phyloP scores from a whole-genome alignment of 1,140 invertebrate species.

The Diorhabda sublineata region DNA sequence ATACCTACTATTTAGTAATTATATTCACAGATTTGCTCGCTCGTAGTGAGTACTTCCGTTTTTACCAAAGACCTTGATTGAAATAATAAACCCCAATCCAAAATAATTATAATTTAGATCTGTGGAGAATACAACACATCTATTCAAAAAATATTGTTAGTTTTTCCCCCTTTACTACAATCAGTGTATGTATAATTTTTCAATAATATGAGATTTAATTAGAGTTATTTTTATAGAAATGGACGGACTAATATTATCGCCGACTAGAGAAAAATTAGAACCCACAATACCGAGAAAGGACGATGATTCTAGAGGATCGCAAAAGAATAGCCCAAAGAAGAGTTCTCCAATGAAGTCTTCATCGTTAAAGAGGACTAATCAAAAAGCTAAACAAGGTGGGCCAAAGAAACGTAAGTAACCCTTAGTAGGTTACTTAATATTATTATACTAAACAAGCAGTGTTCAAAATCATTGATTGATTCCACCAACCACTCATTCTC shows the following conservation, averaged over 20 bases:
- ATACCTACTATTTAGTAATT: too few relatives aligned
- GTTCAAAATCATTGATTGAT: not conserved
- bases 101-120: too few relatives aligned
- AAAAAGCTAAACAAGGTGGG: constrained; percentile 34
- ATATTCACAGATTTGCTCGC: too few relatives aligned
- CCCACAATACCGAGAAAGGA: constrained; percentile 62
- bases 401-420: constrained; percentile 27
- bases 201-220: not conserved
- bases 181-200: too few relatives aligned
- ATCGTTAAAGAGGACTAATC: constrained; percentile 35
- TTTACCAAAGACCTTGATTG: too few relatives aligned
- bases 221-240: constrained; percentile 36
- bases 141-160: too few relatives aligned
- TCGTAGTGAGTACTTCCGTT: too few relatives aligned
- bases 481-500: not conserved
- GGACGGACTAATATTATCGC: constrained; percentile 56
- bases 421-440: constrained; percentile 6
- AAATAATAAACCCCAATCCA: too few relatives aligned
- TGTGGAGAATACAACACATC: too few relatives aligned
- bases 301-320: constrained; percentile 55
- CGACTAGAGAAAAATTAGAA: constrained; percentile 67
- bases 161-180: too few relatives aligned
- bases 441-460: not conserved
- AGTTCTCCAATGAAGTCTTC: constrained; percentile 47
- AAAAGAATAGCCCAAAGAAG: constrained; percentile 64